Percentiles rank a stretch among this genome's conserved stretches.
These are phyloP conservation scores for Beaufortia kweichowensis DNA, from an alignment of 2,113 vertebrate species.

Conservation along the genomic window DNA sequence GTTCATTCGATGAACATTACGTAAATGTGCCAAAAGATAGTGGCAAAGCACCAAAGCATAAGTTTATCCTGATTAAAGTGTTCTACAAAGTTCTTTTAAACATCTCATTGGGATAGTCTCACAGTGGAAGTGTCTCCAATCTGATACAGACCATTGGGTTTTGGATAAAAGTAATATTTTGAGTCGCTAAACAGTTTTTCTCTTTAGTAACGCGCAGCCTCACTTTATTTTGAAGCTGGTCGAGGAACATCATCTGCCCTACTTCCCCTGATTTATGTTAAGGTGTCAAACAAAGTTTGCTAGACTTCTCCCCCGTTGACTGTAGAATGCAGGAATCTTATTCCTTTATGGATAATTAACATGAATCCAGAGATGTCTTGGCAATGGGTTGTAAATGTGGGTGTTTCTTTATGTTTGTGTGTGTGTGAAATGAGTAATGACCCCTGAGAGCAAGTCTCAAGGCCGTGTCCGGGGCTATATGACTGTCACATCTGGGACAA, in stretches of 20 bases:
- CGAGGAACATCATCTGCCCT: conserved; percentile 56
- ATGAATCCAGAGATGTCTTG: conserved; percentile 41
- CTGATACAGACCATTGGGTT: conserved; percentile 32
- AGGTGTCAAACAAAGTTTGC: conserved; percentile 56
- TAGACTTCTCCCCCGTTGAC: conserved; percentile 54
- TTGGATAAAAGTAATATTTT: conserved; percentile 56
- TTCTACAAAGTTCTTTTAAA: conserved; percentile 18
- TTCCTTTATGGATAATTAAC: conserved; percentile 54
- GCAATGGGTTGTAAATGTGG: conserved; percentile 7
- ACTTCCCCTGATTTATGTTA: conserved; percentile 63
- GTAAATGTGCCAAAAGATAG: neutral
- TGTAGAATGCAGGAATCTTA: conserved; percentile 45
- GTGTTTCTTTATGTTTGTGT: conserved; percentile 33
- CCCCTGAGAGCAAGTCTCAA: conserved; percentile 47
- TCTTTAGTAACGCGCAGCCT: conserved; percentile 50
- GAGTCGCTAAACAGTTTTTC: conserved; percentile 54
- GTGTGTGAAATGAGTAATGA: conserved; percentile 50
- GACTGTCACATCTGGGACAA: conserved; percentile 50
- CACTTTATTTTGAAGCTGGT: conserved; percentile 53
- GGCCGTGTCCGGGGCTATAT: conserved; percentile 39
- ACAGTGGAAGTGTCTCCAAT: conserved; percentile 26
- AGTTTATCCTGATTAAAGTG: conserved; percentile 9
- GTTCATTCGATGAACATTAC: neutral
- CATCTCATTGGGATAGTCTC: conserved; percentile 4
- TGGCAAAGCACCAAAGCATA: neutral